Evolutionary conservation across 2,113 vertebrate species (phyloP), one percentile per base, ranked within the genome.

Genomic region (Xyrauchen texanus): DNA sequence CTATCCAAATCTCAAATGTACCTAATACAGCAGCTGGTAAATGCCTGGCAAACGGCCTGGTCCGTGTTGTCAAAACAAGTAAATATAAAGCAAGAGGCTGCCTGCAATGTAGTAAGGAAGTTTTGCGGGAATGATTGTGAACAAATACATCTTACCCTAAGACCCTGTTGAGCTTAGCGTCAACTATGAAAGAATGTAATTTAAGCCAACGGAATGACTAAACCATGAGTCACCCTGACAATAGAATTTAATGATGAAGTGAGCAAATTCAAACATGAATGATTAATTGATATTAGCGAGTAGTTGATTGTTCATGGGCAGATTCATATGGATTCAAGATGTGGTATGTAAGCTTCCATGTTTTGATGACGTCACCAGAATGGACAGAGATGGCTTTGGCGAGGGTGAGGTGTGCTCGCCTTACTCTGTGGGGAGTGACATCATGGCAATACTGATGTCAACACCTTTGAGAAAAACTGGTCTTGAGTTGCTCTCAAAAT

Each of bases 181-280:
- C 92, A 88, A 93, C 90, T 89, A 93, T 91, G 91, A 93, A 93
- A 93, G 90, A 90, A 92, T 89, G 88, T 88, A 85, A 90, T 90
- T 92, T 89, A 89, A 93, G 87, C 85, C 88, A 90, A 90, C 76
- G 82, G 85, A 90, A 91, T 90, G 84, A 89, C 88, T 91, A 85
- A 76, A 88, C 83, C 88, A 77, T 90, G 90, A 92, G 85, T 92
- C 90, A 34, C 21, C 21, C 21, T 34, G 21, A 34, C 21, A 34
- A 1, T 3, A 34, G 21, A 34, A 34, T 34, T 34, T 34, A 34
- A 34, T 34, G 21, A 34, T 3, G 21, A 34, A 34, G 21, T 3
- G 74, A 86, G 86, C 81, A 65, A 53, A 85, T 80, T 84, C 83
- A 83, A 84, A 66, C 53, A 84, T 75, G 34, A 65, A 76, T 53